A percentile compares a stretch with the other conserved stretches of the same genome.
Conservation (phyloP, 2,113 vertebrate species). For the Chaetops frenatus region DNA sequence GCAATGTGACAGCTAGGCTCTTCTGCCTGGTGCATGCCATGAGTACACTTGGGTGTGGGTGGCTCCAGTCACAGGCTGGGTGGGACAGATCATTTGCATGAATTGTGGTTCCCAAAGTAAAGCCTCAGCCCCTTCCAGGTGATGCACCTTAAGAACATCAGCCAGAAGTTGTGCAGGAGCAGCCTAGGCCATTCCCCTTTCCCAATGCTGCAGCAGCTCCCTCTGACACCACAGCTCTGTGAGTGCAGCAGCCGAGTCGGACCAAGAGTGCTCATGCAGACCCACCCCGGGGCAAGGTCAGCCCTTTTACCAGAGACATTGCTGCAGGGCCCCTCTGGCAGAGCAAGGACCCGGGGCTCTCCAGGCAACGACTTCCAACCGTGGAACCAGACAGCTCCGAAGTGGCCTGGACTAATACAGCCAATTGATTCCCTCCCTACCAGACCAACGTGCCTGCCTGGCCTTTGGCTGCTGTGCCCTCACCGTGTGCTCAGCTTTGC, state of each 20-base stretch:
- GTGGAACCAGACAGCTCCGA: not conserved
- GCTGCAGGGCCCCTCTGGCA: not conserved
- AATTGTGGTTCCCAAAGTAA: not conserved
- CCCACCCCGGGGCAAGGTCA: not conserved
- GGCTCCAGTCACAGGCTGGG: not conserved
- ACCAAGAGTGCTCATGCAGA: not conserved
- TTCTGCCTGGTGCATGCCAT: not conserved
- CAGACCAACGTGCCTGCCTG: not conserved
- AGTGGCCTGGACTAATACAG: not conserved
- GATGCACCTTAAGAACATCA: not conserved
- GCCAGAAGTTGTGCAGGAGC: not conserved
- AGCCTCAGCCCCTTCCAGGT: not conserved
- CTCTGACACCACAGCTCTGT: not conserved
- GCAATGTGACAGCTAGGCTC: not conserved
- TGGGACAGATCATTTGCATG: not conserved
- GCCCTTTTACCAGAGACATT: fast-evolving
- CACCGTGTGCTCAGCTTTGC: not conserved
- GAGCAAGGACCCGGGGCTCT: fast-evolving
- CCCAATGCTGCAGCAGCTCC: not conserved
- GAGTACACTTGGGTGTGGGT: too few species aligned
- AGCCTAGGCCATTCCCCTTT: not conserved
- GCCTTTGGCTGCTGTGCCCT: not conserved
- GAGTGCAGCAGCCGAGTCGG: not conserved
- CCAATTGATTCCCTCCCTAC: not conserved
- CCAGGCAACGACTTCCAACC: not conserved